Evolutionary conservation across 2,797 vertebrate species (phyloP).

Genomic region (Holocentrus rufus): DNA sequence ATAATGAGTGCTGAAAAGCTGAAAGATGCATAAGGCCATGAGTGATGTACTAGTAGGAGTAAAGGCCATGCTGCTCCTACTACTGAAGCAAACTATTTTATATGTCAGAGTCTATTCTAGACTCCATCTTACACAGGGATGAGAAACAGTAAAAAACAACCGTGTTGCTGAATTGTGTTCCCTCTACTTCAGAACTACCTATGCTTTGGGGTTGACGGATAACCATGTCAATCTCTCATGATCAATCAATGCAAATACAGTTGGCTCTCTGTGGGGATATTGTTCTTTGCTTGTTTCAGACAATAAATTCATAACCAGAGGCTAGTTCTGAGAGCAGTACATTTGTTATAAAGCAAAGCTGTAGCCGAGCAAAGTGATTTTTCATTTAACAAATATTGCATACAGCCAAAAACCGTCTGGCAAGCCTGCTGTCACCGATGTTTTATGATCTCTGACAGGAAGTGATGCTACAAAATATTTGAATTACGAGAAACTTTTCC

Average conservation of each 20-base stretch:
- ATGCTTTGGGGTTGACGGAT: conserved; percentile 18
- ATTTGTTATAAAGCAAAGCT: conserved; percentile 6
- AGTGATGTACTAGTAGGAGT: background rate
- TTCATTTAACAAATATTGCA: background rate
- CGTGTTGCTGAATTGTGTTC: background rate
- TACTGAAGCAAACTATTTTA: conserved; percentile 8
- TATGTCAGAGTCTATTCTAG: conserved; percentile 4
- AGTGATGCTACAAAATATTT: background rate
- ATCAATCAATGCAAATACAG: conserved; percentile 15
- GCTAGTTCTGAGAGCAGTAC: conserved; percentile 2
- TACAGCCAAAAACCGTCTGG: background rate
- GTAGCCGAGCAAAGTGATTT: background rate
- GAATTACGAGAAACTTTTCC: background rate
- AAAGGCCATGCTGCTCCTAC: conserved; percentile 21
- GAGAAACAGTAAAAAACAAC: background rate
- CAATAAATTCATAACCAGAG: conserved; percentile 15
- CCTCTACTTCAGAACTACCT: conserved; percentile 12
- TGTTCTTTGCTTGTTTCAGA: conserved; percentile 16
- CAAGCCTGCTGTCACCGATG: background rate
- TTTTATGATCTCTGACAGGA: background rate
- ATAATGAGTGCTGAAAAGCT: conserved; percentile 6
- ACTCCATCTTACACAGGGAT: background rate
- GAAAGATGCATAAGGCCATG: background rate
- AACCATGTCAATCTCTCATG: conserved; percentile 14
- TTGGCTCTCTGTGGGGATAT: conserved; percentile 3